Percentiles rank a stretch among this genome's conserved stretches.
Evolutionary conservation across 2,113 vertebrate genomes (phyloP).

Genomic region (Myrmophylax atrothorax): DNA sequence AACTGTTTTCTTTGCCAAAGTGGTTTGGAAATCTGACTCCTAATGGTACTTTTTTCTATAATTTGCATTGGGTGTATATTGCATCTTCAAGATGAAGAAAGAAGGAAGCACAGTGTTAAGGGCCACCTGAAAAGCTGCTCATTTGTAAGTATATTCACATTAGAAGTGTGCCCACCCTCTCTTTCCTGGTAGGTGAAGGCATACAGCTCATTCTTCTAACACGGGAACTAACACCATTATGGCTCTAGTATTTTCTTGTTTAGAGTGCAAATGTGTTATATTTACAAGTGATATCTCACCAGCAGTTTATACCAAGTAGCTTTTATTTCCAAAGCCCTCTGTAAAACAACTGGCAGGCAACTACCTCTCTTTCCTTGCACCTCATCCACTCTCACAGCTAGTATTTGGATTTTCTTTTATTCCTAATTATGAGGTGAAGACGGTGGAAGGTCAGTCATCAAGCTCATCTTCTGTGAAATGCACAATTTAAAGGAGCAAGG

Average conservation of each 20-base stretch:
- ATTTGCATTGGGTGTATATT: neutral
- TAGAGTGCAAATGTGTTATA: neutral
- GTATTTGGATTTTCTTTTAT: neutral
- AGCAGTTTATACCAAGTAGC: neutral
- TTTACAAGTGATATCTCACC: neutral
- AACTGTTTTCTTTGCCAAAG: conserved; percentile 34
- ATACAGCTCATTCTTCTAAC: neutral
- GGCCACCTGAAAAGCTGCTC: neutral
- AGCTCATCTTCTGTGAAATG: neutral
- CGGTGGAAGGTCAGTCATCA: neutral
- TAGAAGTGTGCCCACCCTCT: neutral
- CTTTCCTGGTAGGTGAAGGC: neutral
- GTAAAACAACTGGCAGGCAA: neutral
- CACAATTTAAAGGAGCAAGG: neutral
- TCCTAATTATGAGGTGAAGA: neutral
- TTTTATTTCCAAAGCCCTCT: neutral
- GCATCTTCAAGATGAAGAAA: neutral
- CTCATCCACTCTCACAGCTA: neutral
- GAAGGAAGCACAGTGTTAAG: neutral
- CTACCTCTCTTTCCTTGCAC: neutral
- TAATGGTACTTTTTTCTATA: conserved; percentile 1
- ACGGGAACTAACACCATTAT: neutral
- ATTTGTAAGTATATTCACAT: neutral
- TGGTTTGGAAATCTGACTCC: conserved; percentile 13
- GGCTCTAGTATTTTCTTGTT: neutral